These are phyloP conservation scores for Polymixis lichenea DNA, from an alignment of 2,888 invertebrate species.

Conservation along the genomic window DNA sequence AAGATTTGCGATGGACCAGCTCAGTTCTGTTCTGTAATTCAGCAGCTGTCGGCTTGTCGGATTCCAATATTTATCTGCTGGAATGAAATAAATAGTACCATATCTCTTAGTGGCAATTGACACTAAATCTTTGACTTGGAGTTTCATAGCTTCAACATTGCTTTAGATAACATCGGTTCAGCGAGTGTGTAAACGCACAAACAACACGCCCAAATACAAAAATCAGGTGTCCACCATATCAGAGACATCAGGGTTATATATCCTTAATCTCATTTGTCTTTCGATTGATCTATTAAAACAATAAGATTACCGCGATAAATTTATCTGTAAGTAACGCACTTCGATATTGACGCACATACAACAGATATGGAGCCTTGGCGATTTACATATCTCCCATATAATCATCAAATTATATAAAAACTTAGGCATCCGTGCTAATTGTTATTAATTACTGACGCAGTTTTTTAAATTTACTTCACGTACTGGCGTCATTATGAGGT, in stretches of 20 bases:
- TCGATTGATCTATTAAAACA: slow-evolving; percentile 51
- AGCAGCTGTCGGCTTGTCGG: background rate
- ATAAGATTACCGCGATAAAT: slow-evolving; percentile 48
- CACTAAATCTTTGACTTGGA: background rate
- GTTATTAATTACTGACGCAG: slow-evolving; percentile 56
- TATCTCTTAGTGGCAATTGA: background rate
- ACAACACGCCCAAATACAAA: background rate
- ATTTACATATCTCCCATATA: slow-evolving; percentile 55
- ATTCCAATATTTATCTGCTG: background rate
- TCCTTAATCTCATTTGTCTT: slow-evolving; percentile 39
- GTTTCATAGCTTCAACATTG: background rate
- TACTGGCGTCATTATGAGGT: slow-evolving; percentile 23
- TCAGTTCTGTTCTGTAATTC: background rate
- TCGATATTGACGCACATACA: slow-evolving; percentile 62
- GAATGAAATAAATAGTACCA: background rate
- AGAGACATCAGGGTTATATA: slow-evolving; percentile 23
- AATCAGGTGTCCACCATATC: slow-evolving; percentile 36
- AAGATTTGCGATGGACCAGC: background rate
- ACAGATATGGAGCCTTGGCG: slow-evolving; percentile 46
- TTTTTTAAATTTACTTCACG: slow-evolving; percentile 27
- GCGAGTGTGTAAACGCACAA: background rate
- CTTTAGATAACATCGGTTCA: background rate
- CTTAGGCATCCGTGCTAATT: slow-evolving; percentile 33
- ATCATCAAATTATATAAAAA: slow-evolving; percentile 49
- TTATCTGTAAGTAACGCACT: slow-evolving; percentile 47